Conservation (phyloP, 2,888 invertebrate genomes). For the Campopleginae sp. region DNA sequence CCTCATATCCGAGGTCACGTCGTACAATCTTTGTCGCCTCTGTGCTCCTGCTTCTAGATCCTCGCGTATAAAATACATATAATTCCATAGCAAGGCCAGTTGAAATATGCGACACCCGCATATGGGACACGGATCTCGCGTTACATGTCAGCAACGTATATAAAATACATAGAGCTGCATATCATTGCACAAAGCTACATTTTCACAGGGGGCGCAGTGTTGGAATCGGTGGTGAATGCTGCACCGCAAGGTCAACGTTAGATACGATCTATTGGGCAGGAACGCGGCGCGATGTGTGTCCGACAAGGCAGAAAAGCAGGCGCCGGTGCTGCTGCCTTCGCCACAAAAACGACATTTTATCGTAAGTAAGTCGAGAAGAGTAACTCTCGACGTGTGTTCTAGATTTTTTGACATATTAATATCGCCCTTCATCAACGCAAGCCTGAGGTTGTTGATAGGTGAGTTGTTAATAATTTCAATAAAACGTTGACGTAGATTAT, state of each 20-base stretch:
- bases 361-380: conserved; percentile 53
- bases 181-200: not conserved
- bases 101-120: conserved; percentile 75
- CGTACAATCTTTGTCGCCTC: conserved; percentile 3
- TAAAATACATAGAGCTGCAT: not conserved
- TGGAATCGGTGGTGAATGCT: conserved; percentile 56
- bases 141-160: conserved; percentile 69
- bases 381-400: conserved; percentile 35
- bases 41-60: not conserved
- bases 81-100: conserved; percentile 62
- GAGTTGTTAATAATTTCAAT: not conserved
- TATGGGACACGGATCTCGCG: conserved; percentile 77
- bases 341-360: conserved; percentile 55
- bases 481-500: conserved; percentile 9
- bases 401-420: conserved; percentile 40
- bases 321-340: conserved; percentile 50
- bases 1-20: not conserved
- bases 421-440: not conserved
- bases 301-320: conserved; percentile 55
- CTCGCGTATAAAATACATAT: not conserved
- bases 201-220: conserved; percentile 3
- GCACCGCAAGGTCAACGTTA: conserved; percentile 76
- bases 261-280: conserved; percentile 72
- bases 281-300: conserved; percentile 61
- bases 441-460: conserved; percentile 21